Evolutionary conservation across 92 coral and sea anemone genomes (phyloP).

Genomic region (Zoanthus sociatus): DNA sequence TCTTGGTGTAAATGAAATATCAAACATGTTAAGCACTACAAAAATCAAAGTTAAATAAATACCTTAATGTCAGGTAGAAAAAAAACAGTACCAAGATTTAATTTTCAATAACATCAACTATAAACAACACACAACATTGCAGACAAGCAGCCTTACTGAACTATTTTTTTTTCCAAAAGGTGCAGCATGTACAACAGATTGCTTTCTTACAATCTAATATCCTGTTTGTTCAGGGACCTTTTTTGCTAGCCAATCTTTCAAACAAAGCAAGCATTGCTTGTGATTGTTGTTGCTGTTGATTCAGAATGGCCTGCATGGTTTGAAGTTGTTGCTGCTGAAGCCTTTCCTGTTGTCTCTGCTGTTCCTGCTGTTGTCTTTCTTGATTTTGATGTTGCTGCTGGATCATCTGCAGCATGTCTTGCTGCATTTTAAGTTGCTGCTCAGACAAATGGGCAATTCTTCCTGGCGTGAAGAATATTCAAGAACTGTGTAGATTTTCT

Average conservation of each 20-base stretch:
- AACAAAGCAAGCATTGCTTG: slow-evolving; percentile 30
- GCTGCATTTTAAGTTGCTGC: too few species aligned
- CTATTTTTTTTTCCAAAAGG: not conserved
- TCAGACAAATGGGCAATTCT: too few species aligned
- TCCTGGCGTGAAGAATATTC: too few species aligned
- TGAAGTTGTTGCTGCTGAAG: slow-evolving; percentile 36
- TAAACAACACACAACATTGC: not conserved
- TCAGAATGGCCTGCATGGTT: slow-evolving; percentile 7
- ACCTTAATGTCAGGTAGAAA: slow-evolving; percentile 39
- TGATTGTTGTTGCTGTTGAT: slow-evolving; percentile 32
- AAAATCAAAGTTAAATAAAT: slow-evolving; percentile 31
- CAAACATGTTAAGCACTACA: slow-evolving; percentile 32
- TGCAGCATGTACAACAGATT: not conserved
- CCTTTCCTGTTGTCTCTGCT: slow-evolving; percentile 18
- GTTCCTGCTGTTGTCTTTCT: slow-evolving; percentile 40
- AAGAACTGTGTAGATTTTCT: too few species aligned
- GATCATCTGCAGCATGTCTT: not conserved
- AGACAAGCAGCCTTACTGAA: not conserved
- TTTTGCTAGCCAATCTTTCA: slow-evolving; percentile 34
- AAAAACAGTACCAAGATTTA: slow-evolving; percentile 24
- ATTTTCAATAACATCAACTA: not conserved
- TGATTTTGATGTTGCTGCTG: not conserved
- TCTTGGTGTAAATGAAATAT: slow-evolving; percentile 34
- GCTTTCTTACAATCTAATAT: slow-evolving; percentile 20
- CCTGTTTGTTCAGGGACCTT: slow-evolving; percentile 36